Conservation (phyloP, 64 coral and sea anemone genomes). For the Hydrozoanthus tunicans region DNA sequence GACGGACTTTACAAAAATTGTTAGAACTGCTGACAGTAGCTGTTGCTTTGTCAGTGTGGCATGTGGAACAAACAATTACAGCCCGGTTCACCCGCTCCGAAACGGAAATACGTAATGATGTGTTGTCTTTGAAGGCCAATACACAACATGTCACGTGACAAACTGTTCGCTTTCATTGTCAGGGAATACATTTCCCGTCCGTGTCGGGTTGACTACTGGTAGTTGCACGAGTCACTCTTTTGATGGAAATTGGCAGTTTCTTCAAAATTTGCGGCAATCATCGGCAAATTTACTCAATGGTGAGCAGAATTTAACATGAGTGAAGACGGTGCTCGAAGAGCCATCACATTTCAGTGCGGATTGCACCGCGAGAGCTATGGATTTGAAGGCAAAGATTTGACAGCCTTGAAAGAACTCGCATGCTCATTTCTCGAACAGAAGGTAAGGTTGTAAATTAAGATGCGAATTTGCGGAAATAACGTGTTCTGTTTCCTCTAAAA, state of each 20-base stretch:
- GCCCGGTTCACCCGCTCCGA: not conserved
- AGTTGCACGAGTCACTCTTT: slow-evolving; percentile 35
- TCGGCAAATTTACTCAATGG: slow-evolving; percentile 15
- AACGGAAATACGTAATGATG: slow-evolving; percentile 47
- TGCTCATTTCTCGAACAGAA: slow-evolving; percentile 96
- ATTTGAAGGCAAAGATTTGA: slow-evolving; percentile 92
- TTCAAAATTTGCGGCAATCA: slow-evolving; percentile 5
- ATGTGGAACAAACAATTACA: too few relatives aligned
- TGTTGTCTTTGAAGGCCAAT: slow-evolving; percentile 36
- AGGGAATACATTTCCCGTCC: slow-evolving; percentile 59
- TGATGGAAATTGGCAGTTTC: slow-evolving; percentile 32
- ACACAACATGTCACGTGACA: slow-evolving; percentile 52
- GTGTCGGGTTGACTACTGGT: slow-evolving; percentile 11
- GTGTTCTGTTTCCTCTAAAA: slow-evolving; percentile 31
- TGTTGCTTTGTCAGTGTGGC: too few relatives aligned
- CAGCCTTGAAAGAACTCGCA: slow-evolving; percentile 81
- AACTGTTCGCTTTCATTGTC: slow-evolving; percentile 30
- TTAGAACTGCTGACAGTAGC: too few relatives aligned
- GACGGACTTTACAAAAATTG: too few relatives aligned
- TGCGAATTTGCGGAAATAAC: slow-evolving; percentile 55
- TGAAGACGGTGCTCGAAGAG: slow-evolving; percentile 69
- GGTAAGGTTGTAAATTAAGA: slow-evolving; percentile 64
- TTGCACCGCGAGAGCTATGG: slow-evolving; percentile 86
- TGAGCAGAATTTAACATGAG: slow-evolving; percentile 56
- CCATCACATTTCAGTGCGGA: slow-evolving; percentile 91